Percentiles rank a stretch among this genome's conserved stretches.
phyloP scores from a whole-genome alignment of 2,797 vertebrate genomes.

The Cheirogaleus major region DNA sequence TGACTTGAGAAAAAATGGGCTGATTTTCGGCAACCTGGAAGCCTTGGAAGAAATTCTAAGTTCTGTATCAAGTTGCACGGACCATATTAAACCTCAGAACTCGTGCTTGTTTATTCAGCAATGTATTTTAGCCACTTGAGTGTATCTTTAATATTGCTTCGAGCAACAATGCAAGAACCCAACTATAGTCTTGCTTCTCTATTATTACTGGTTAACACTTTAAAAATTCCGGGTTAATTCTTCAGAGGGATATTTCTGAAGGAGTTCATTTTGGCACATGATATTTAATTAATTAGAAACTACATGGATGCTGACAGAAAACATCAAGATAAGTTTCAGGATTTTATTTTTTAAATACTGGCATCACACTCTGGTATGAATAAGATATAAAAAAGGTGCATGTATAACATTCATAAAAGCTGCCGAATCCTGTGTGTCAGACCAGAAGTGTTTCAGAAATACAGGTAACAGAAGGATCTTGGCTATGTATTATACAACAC shows the following conservation, averaged over 20 bases:
- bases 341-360: constrained; percentile 36
- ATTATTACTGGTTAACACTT: not conserved
- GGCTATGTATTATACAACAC: not conserved
- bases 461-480: not conserved
- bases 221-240: not conserved
- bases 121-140: not conserved
- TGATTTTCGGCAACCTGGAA: constrained; percentile 14
- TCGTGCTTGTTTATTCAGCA: not conserved
- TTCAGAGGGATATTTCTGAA: not conserved
- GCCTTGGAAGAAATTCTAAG: not conserved
- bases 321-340: not conserved
- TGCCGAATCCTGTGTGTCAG: not conserved
- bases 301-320: not conserved
- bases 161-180: not conserved
- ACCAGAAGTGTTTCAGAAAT: not conserved
- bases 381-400: not conserved
- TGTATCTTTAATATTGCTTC: not conserved
- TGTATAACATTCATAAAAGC: not conserved
- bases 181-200: not conserved
- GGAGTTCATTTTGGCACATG: not conserved
- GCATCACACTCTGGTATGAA: not conserved
- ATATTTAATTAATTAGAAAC: not conserved
- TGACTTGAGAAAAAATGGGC: not conserved
- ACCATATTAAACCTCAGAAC: constrained; percentile 19
- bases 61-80: not conserved